Conservation (phyloP, 2,888 invertebrate species). For the Phengaris arion region DNA sequence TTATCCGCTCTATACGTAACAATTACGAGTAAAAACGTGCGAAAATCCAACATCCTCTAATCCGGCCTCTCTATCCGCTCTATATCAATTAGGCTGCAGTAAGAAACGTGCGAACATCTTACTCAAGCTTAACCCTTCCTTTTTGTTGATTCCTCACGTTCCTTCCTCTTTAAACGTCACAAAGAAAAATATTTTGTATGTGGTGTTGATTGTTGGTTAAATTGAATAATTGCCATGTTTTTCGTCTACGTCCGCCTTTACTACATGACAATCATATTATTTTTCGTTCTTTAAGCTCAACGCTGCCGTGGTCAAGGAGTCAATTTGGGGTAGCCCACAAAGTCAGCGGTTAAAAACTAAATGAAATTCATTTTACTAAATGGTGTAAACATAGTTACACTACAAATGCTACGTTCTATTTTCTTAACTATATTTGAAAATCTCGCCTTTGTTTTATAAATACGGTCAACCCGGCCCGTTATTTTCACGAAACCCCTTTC, state of each 20-base stretch:
- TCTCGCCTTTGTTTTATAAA: background rate
- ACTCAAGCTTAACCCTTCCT: background rate
- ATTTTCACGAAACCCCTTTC: constrained; percentile 22
- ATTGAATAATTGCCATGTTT: background rate
- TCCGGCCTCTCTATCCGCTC: constrained; percentile 11
- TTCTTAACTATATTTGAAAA: background rate
- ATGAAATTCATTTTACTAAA: too few relatives aligned
- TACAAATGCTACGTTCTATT: background rate
- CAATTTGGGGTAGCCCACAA: too few relatives aligned
- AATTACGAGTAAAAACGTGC: constrained; percentile 35
- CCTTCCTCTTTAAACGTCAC: constrained; percentile 6
- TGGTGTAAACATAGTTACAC: too few relatives aligned
- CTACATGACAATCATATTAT: background rate
- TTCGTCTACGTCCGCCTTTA: background rate
- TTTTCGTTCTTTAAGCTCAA: background rate
- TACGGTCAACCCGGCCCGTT: constrained; percentile 3
- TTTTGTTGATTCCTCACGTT: constrained; percentile 13
- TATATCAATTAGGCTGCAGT: constrained; percentile 14
- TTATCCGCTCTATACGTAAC: constrained; percentile 40
- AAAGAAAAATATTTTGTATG: background rate
- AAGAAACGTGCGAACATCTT: constrained; percentile 2
- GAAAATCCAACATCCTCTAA: constrained; percentile 28
- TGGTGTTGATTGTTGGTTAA: background rate
- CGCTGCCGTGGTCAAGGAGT: too few relatives aligned
- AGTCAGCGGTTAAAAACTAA: too few relatives aligned